A percentile compares a stretch with the other conserved stretches of the same genome.
Evolutionary conservation across 2,888 invertebrate species (phyloP).

Genomic region (Aethes cnicana): DNA sequence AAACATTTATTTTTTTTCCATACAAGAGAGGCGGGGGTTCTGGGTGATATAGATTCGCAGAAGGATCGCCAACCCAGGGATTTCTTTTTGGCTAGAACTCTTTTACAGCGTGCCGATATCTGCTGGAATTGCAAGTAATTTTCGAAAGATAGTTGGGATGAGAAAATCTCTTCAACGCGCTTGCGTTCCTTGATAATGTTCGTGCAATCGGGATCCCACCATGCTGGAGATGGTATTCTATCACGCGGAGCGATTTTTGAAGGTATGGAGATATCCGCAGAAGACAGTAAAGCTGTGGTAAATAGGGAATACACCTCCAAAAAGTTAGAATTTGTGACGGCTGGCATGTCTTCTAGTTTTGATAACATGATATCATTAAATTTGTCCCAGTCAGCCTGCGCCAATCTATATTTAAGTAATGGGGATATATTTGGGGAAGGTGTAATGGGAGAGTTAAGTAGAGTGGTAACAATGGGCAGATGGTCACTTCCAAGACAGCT

Average conservation of each 20-base stretch:
- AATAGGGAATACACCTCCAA: not conserved
- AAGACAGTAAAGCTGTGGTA: constrained; percentile 14
- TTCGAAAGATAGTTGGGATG: not conserved
- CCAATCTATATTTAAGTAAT: too few relatives aligned
- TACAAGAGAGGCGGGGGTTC: not conserved
- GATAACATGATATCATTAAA: not conserved
- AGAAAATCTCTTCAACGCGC: not conserved
- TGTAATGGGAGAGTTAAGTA: too few relatives aligned
- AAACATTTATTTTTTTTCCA: constrained; percentile 2
- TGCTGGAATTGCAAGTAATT: not conserved
- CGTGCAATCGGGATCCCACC: constrained; percentile 11
- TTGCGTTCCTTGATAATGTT: not conserved
- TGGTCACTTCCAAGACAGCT: too few relatives aligned
- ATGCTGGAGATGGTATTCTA: not conserved
- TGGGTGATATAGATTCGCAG: not conserved
- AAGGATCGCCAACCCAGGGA: not conserved
- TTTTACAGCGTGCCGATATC: not conserved
- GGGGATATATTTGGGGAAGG: too few relatives aligned
- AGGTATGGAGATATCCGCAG: constrained; percentile 2
- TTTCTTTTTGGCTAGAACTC: not conserved
- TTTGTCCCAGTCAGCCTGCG: not conserved
- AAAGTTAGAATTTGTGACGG: not conserved
- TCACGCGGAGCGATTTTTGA: too few relatives aligned
- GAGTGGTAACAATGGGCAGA: too few relatives aligned
- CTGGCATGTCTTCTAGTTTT: not conserved